Evolutionary conservation across 2,888 invertebrate species (phyloP).

Genomic region (Lithophane leautieri): DNA sequence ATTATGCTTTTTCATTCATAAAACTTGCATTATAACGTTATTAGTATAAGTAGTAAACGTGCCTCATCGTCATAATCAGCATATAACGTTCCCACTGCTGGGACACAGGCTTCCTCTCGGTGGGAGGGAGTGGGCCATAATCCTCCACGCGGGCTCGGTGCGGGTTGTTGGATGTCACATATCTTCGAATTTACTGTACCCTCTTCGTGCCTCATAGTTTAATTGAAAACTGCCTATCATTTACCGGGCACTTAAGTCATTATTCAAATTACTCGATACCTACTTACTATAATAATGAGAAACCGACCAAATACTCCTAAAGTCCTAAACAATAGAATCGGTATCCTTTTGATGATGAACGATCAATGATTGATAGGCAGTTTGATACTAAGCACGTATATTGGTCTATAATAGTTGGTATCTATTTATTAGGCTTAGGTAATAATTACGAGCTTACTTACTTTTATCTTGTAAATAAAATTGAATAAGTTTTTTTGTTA

Average conservation of each 20-base stretch:
- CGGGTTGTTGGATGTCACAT: no score
- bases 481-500: no score
- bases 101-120: no score
- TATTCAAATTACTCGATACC: constrained; percentile 24
- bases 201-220: background rate
- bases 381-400: background rate
- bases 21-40: background rate
- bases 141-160: no score
- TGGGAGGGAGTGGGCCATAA: no score
- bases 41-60: background rate
- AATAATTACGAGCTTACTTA: background rate
- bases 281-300: constrained; percentile 34
- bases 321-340: constrained; percentile 16
- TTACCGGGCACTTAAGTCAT: constrained; percentile 10
- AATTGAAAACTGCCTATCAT: background rate
- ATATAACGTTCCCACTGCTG: no score
- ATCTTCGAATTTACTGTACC: no score
- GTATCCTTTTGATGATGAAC: constrained; percentile 21
- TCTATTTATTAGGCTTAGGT: background rate
- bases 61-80: background rate
- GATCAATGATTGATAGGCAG: background rate
- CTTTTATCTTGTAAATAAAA: background rate
- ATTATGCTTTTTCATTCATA: background rate
- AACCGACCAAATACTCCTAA: constrained; percentile 47
- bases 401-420: background rate